A percentile compares a stretch with the other conserved stretches of the same genome.
These are phyloP conservation scores for Timandra comae DNA, from an alignment of 2,888 invertebrate species.

Conservation along the genomic window DNA sequence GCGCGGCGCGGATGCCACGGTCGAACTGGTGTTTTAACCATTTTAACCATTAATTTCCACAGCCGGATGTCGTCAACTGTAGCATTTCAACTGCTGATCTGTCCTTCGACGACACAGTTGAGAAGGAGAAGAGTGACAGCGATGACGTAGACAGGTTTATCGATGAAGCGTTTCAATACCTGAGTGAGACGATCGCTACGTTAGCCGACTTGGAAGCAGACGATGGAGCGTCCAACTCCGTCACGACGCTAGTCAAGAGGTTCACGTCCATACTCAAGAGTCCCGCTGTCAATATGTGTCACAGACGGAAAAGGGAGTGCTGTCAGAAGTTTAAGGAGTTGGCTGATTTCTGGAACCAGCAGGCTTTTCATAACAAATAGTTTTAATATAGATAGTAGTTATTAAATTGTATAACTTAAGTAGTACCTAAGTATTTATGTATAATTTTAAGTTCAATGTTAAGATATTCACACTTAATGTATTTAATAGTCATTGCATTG, in stretches of 20 bases:
- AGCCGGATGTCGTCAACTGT: slow-evolving; percentile 51
- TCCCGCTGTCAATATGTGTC: slow-evolving; percentile 39
- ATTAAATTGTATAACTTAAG: no score
- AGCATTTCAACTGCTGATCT: slow-evolving; percentile 51
- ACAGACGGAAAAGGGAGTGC: slow-evolving; percentile 44
- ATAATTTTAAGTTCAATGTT: no score
- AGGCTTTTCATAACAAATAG: slow-evolving; percentile 26
- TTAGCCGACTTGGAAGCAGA: slow-evolving; percentile 31
- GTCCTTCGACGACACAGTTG: slow-evolving; percentile 58
- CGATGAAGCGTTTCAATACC: slow-evolving; percentile 56
- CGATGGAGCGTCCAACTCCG: slow-evolving; percentile 43
- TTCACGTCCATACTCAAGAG: slow-evolving; percentile 48
- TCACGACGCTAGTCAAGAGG: slow-evolving; percentile 56
- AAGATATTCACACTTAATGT: no score
- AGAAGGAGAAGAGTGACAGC: slow-evolving; percentile 24
- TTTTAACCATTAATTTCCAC: no score
- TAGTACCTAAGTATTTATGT: no score
- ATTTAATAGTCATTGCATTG: no score
- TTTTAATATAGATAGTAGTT: not conserved
- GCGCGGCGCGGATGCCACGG: no score
- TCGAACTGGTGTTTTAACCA: no score
- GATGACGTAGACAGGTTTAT: slow-evolving; percentile 52
- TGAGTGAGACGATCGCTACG: slow-evolving; percentile 41
- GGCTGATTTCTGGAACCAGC: slow-evolving; percentile 55
- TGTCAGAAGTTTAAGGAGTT: slow-evolving; percentile 54